A percentile compares a stretch with the other conserved stretches of the same genome.
phyloP scores from a whole-genome alignment of 1,140 invertebrate genomes.

The Antheraea pernyi region DNA sequence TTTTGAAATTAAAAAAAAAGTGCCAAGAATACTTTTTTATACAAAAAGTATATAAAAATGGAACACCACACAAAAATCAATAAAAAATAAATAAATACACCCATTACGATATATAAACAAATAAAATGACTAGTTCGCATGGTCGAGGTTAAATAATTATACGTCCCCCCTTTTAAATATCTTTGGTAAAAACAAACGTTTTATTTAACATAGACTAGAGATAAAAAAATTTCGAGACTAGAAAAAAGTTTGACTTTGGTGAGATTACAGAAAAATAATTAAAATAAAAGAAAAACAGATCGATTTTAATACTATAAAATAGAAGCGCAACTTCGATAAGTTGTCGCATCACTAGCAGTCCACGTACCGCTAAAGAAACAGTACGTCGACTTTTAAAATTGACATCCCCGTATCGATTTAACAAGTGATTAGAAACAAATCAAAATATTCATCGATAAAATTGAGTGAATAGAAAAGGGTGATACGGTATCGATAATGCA shows the following conservation, averaged over 20 bases:
- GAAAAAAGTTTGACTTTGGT: slow-evolving; percentile 38
- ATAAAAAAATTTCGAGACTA: slow-evolving; percentile 42
- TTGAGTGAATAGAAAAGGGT: no score
- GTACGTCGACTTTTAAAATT: no score
- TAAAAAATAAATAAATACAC: slow-evolving; percentile 26
- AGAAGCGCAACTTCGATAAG: background rate
- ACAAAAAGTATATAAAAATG: background rate
- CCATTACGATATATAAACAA: slow-evolving; percentile 15
- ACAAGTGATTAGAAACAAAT: no score
- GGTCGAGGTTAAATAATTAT: slow-evolving; percentile 27
- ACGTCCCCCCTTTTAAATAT: slow-evolving; percentile 32
- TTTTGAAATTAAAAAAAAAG: no score
- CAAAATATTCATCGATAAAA: no score
- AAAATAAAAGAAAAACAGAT: background rate
- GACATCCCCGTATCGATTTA: no score
- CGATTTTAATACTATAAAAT: background rate
- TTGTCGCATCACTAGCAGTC: no score
- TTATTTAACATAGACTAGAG: slow-evolving; percentile 36
- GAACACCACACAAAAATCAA: slow-evolving; percentile 2
- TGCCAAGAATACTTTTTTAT: background rate
- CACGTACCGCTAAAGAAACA: no score
- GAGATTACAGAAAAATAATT: slow-evolving; percentile 16
- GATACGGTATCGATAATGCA: no score
- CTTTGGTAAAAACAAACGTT: slow-evolving; percentile 49
- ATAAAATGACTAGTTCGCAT: slow-evolving; percentile 60